Base-by-base conservation (phyloP, 2,888 invertebrate species). In the Epinotia ramella region DNA sequence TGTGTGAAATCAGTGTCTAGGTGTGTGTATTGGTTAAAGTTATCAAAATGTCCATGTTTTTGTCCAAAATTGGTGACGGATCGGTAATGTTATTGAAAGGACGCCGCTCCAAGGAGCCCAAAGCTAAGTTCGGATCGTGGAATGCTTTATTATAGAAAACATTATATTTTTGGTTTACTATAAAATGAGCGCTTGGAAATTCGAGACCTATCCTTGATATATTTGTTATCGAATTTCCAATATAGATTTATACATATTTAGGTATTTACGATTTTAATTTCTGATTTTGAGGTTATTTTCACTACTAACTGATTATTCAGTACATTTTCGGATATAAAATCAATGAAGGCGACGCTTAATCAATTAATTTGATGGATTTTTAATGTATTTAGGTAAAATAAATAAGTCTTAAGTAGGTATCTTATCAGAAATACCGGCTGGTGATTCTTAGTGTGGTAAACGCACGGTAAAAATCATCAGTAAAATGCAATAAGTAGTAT, bases 121-220 rank as follows among this genome's bases (percentile, higher is more conserved):
- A 84, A 86, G 90, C 91, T 92, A 91, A 86, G 88, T 92, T 91
- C 89, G 86, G 85, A 82, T 82, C 79, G 84, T 83, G 82, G 76
- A 81, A 83, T 83, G 84, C 81, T 84, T 85, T 83, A 78, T 83
- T 82, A 76, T 68, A 72, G 40, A 20, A 72, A 46, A 20, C 46
- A 46, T 13, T 49, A 5, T 46, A 12, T 56, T 18, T 72, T 71
- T 66, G 0, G 6, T 5, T 63, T 33, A 28, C 12, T 53, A 13
- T 62, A 12, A 70, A 49, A 53, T 13, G n/a, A 11, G 16, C 11
- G 7, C 1, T 62, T 49, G 1, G 11, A 12, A 20, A 46, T 62
- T 53, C n/a, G 0, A 49, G 1, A 18, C 20, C 53, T 6, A 53
- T 53, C 6, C 53, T 53, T n/a, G 5, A 28, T 28, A 28, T 7